Percentiles rank a stretch among this genome's conserved stretches.
Conservation (phyloP, 1,140 invertebrate species). For the Drosophila ogumai region DNA sequence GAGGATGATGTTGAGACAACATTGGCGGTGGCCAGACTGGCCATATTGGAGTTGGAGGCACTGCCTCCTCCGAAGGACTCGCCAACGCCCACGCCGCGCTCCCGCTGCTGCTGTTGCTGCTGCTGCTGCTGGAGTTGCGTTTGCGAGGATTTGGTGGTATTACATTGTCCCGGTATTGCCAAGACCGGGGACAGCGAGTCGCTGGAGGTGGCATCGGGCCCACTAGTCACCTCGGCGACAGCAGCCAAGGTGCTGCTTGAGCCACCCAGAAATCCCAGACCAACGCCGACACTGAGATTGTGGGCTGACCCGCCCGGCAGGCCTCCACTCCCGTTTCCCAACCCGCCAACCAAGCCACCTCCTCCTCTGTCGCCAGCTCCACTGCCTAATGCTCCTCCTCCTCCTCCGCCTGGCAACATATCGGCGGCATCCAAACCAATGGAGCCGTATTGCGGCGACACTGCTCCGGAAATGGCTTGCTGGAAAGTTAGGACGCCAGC, state of each 20-base stretch:
- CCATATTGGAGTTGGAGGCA: slow-evolving; percentile 10
- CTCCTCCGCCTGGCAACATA: neutral
- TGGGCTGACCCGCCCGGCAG: slow-evolving; percentile 20
- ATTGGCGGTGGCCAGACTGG: slow-evolving; percentile 14
- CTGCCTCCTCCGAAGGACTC: slow-evolving; percentile 39
- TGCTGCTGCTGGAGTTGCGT: slow-evolving; percentile 15
- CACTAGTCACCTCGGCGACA: slow-evolving; percentile 69
- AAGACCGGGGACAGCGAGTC: slow-evolving; percentile 34
- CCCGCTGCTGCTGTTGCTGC: slow-evolving; percentile 39
- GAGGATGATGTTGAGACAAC: neutral
- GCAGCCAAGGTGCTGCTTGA: slow-evolving; percentile 59
- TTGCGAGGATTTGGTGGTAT: slow-evolving; percentile 9
- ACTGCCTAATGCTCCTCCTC: neutral
- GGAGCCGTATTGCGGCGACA: slow-evolving; percentile 76
- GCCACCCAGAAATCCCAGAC: slow-evolving; percentile 48
- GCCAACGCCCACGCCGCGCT: slow-evolving; percentile 66
- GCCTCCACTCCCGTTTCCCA: slow-evolving; percentile 21
- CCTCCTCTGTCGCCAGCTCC: neutral
- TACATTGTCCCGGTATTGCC: neutral
- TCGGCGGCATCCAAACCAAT: slow-evolving; percentile 4
- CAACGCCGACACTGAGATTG: slow-evolving; percentile 22
- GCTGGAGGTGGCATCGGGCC: slow-evolving; percentile 51
- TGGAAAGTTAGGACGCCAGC: slow-evolving; percentile 79
- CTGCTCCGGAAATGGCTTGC: slow-evolving; percentile 81
- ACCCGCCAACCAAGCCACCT: neutral